Conservation (phyloP, 2,888 invertebrate species). For the Poecilus cupreus region DNA sequence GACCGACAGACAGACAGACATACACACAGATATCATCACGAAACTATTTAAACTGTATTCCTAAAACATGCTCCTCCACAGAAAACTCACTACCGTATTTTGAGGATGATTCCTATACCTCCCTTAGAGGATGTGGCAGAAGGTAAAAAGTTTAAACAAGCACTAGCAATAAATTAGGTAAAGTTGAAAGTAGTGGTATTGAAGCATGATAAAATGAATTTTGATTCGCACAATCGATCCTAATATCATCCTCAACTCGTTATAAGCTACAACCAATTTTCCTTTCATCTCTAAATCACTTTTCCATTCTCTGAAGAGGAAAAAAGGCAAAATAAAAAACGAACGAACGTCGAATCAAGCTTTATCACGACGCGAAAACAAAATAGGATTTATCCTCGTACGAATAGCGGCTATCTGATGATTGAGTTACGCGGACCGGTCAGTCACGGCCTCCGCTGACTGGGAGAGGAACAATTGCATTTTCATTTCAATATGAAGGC, state of each 20-base stretch:
- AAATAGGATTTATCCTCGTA: constrained; percentile 44
- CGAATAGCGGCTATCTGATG: constrained; percentile 18
- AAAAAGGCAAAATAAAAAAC: not conserved
- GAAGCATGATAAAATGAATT: no score
- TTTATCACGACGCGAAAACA: constrained; percentile 46
- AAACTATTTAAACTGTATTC: no score
- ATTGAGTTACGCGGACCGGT: constrained; percentile 50
- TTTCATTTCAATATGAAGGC: constrained; percentile 58
- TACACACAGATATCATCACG: no score
- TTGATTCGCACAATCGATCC: not conserved
- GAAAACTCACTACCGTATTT: no score
- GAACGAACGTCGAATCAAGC: not conserved
- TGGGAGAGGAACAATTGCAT: constrained; percentile 45
- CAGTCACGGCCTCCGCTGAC: constrained; percentile 13
- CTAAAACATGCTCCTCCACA: no score
- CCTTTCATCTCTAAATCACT: constrained; percentile 32
- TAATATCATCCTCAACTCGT: not conserved
- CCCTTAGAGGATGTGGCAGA: no score
- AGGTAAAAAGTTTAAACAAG: no score
- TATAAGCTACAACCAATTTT: not conserved
- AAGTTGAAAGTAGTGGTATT: no score
- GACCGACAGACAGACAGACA: no score
- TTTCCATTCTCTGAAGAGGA: not conserved
- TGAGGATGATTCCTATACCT: no score
- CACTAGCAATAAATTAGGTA: no score